Base-by-base conservation (phyloP, 2,888 invertebrate genomes). In the Hemithea aestivaria region DNA sequence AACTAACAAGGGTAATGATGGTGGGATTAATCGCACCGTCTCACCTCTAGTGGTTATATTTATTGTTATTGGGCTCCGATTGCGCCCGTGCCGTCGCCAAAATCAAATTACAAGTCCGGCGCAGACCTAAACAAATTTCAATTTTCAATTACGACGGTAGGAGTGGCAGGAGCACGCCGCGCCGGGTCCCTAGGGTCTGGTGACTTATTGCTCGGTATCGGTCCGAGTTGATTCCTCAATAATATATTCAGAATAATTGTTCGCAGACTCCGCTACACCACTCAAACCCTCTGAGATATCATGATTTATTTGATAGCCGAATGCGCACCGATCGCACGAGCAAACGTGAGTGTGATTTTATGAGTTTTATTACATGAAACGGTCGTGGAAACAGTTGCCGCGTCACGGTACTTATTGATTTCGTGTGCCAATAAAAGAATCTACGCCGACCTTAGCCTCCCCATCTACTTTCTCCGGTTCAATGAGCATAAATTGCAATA, bases 401-500 rank as follows among this genome's bases (percentile, higher is more conserved):
- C 62, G 73, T 83, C 78, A 80, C 74, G 69, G 60, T 66, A 53
- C 67, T 69, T 80, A 87, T 84, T 80, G 82, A 84, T 83, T 78
- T 74, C 67, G 56, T 62, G 56, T 62, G 69, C 67, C 79, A 84
- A 84, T 85, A 83, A 83, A 82, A 80, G 80, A 83, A 83, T 79
- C 73, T 64, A 56, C 69, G 61, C 62, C 74, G 65, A 76, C 79
- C 75, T 79, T 74, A 74, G 74, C 73, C 64, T 76, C 80, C 80
- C 81, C 75, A 68, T 77, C 81, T 72, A 81, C 77, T 82, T 81
- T 80, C 78, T 77, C 74, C 82, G 64, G 76, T 71, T 77, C 84
- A 82, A 71, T 78, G 83, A 77, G 74, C 81, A 80, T 83, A 82
- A 85, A 87, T 84, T 84, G 84, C 84, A 80, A 84, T 81, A 76